A percentile compares a stretch with the other conserved stretches of the same genome.
Conservation (phyloP, 2,888 invertebrate species). For the Dryobota labecula region DNA sequence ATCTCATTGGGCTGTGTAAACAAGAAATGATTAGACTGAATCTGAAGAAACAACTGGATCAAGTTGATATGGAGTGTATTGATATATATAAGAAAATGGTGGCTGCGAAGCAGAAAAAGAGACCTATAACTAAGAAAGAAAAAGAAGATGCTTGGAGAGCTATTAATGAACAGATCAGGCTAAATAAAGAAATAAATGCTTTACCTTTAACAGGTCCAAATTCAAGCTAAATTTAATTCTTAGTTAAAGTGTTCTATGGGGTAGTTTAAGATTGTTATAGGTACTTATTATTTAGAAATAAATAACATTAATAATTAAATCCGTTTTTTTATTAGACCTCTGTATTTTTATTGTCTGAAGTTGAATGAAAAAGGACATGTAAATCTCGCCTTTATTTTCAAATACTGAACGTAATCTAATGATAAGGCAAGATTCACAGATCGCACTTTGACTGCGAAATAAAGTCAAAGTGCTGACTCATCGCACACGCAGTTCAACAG, state of each 20-base stretch:
- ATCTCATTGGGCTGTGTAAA: conserved; percentile 93
- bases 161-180: conserved; percentile 92
- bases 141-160: conserved; percentile 94
- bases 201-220: conserved; percentile 88
- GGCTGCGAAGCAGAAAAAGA: conserved; percentile 95
- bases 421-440: too few relatives aligned
- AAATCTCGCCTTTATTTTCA: neutral
- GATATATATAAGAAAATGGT: conserved; percentile 96
- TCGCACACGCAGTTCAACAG: neutral
- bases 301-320: conserved; percentile 54
- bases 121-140: conserved; percentile 94
- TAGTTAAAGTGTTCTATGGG: conserved; percentile 55
- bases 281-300: conserved; percentile 63
- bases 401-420: neutral
- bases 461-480: neutral
- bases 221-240: conserved; percentile 77
- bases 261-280: conserved; percentile 60
- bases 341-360: neutral
- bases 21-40: conserved; percentile 95
- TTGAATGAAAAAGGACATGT: neutral
- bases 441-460: neutral
- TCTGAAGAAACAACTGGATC: conserved; percentile 93
- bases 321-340: conserved; percentile 6
- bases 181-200: conserved; percentile 88
- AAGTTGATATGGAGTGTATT: conserved; percentile 94